Evolutionary conservation across 2,113 vertebrate species (phyloP), one percentile per base, ranked within the genome.

Genomic region (Dissostichus mawsoni): DNA sequence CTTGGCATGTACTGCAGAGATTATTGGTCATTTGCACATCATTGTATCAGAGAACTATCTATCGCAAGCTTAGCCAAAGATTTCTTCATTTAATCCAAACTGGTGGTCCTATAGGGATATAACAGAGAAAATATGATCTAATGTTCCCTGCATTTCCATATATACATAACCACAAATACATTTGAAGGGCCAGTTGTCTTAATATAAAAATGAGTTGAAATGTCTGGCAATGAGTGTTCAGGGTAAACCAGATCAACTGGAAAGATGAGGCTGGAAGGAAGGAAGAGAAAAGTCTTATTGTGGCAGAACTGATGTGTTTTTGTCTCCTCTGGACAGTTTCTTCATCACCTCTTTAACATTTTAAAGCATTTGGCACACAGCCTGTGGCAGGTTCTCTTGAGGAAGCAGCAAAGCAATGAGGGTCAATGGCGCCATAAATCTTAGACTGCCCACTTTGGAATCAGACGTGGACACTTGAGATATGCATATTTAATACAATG

Each of bases 341-440:
- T 96, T 95, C 96, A 95, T 96, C 98, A 98, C 97, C 97, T 98
- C 97, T 96, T 98, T 97, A 98, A 98, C 97, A 20, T 97, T 97
- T 98, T 97, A 97, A 96, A 92, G 95, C 95, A 91, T 93, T 98
- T 97, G 96, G 97, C 96, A 82, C 92, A 90, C 89, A 94, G 96
- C 96, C 96, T 92, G 93, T 91, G 90, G 93, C 93, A 95, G 93
- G 92, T 95, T 95, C 96, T 96, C 95, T 92, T 92, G 95, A 96
- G 95, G 96, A 97, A 96, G 93, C 90, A 91, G 93, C 92, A 90
- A 94, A 84, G 93, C 94, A 95, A 88, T 91, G 88, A 94, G 93
- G 96, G 94, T 96, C 96, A 95, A 92, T 90, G 88, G 93, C 78
- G 89, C 94, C 88, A 94, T 97, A 96, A 96, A 96, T 97, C 95